A percentile compares a stretch with the other conserved stretches of the same genome.
These are phyloP conservation scores for Bryconaethiops microstoma DNA, from an alignment of 2,797 vertebrate species.

Conservation along the genomic window DNA sequence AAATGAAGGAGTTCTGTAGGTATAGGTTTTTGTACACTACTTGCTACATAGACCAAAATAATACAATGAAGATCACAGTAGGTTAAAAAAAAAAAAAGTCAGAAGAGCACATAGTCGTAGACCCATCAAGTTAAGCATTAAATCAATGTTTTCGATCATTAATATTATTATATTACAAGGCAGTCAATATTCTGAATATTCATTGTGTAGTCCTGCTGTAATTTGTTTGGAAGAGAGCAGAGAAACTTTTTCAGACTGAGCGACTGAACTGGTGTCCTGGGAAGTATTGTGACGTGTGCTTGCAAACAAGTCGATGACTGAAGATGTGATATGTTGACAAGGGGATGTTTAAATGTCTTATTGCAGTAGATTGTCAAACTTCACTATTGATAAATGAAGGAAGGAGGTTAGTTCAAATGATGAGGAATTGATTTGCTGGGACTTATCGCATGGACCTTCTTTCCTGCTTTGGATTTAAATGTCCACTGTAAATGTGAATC, in stretches of 20 bases:
- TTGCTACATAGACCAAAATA: slow-evolving; percentile 33
- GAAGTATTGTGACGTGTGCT: slow-evolving; percentile 1
- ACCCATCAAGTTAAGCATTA: slow-evolving; percentile 16
- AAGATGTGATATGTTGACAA: background rate
- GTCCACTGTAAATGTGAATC: background rate
- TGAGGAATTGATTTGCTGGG: background rate
- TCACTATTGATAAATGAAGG: background rate
- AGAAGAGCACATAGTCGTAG: slow-evolving; percentile 11
- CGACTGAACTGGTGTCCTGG: background rate
- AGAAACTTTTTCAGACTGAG: background rate
- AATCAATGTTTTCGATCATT: background rate
- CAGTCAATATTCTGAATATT: slow-evolving; percentile 4
- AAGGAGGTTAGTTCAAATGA: background rate
- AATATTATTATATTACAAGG: slow-evolving; percentile 17
- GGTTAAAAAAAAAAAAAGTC: slow-evolving; percentile 4
- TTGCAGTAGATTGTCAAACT: background rate
- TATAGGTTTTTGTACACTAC: slow-evolving; percentile 23
- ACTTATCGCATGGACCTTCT: slow-evolving; percentile 3
- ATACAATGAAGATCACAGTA: slow-evolving; percentile 5
- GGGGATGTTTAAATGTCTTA: background rate
- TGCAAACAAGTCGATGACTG: slow-evolving; percentile 17
- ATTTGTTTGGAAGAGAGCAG: slow-evolving; percentile 1
- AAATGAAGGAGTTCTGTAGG: slow-evolving; percentile 4
- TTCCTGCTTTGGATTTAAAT: background rate
- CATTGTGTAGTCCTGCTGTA: slow-evolving; percentile 29